These are phyloP conservation scores for Nothoprocta pentlandii DNA, from an alignment of 2,113 vertebrate genomes.

Conservation along the genomic window DNA sequence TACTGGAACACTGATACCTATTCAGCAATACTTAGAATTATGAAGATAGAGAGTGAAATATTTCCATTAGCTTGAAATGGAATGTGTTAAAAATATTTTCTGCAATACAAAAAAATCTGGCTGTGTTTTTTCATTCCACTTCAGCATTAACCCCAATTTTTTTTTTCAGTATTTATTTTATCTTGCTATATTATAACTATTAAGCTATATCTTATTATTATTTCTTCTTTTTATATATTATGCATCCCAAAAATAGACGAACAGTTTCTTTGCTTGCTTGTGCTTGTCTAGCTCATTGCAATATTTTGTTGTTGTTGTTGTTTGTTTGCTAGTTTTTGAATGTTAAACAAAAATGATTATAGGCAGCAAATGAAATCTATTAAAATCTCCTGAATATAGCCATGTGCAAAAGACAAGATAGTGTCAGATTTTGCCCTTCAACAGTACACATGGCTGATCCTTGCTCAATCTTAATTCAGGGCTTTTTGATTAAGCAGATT, in stretches of 20 bases:
- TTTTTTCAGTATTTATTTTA: neutral
- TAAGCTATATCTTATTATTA: too few relatives aligned
- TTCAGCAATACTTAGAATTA: neutral
- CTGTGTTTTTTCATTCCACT: neutral
- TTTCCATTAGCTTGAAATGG: neutral
- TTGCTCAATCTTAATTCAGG: neutral
- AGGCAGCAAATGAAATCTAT: neutral
- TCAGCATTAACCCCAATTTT: neutral
- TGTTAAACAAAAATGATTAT: neutral
- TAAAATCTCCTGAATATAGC: fast-evolving
- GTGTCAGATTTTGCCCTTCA: neutral
- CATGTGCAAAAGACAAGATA: neutral
- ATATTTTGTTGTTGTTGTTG: neutral
- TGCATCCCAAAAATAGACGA: neutral
- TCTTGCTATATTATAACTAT: too few relatives aligned
- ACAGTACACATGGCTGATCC: neutral
- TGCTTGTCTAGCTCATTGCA: neutral
- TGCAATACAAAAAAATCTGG: neutral
- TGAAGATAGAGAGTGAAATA: neutral
- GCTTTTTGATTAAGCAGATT: neutral
- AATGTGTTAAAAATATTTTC: neutral
- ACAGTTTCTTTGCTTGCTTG: neutral
- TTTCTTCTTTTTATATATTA: neutral
- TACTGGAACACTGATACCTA: neutral
- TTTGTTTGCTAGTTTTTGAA: neutral